Base-by-base conservation (phyloP, 2,888 invertebrate genomes). In the Thelaira solivaga region DNA sequence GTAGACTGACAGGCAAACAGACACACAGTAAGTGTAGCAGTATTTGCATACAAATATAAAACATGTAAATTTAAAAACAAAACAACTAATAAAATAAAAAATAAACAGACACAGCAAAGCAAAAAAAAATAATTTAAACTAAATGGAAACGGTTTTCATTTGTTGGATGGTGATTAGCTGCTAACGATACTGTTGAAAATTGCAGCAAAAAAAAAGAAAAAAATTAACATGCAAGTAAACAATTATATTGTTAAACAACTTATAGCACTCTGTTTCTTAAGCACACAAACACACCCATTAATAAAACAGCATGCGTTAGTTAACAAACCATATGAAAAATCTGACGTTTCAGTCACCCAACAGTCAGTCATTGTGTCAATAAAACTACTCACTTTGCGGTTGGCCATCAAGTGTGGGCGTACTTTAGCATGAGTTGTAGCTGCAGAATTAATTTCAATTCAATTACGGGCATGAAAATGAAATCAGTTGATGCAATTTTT, bases 341-440 rank as follows among this genome's bases (percentile, higher is more conserved):
- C 47, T 31, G 39, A 5, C 11, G 16, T 13, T 31, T 11, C 7
- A 39, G 47, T 41, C 49, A 43, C 36, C 16, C 16, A 7, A 45
- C 61, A 24, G 13, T 31, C 41, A 29, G 45, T 68, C 24, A 62
- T 51, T 74, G 43, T 73, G 57, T 65, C 55, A 47, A 45, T 45
- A 64, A n/a, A n/a, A n/a, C n/a, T n/a, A 47, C 7, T 64, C 36
- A 64, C 45, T 39, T 64, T 64, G 65, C 59, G 65, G 69, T 74
- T 69, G 78, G 61, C 78, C 74, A 69, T 78, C 73, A 41, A 65
- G 69, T 74, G 78, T 78, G 47, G 78, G 78, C 78, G 78, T 74
- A 29, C 4, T 5, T n/a, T 34, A 29, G 53, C 13, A 45, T 53
- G 13, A 49, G 47, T 65, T 31, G 7, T 73, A 43, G 18, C 67